phyloP scores from a whole-genome alignment of 1,140 invertebrate genomes.

The Neodiprion fabricii region DNA sequence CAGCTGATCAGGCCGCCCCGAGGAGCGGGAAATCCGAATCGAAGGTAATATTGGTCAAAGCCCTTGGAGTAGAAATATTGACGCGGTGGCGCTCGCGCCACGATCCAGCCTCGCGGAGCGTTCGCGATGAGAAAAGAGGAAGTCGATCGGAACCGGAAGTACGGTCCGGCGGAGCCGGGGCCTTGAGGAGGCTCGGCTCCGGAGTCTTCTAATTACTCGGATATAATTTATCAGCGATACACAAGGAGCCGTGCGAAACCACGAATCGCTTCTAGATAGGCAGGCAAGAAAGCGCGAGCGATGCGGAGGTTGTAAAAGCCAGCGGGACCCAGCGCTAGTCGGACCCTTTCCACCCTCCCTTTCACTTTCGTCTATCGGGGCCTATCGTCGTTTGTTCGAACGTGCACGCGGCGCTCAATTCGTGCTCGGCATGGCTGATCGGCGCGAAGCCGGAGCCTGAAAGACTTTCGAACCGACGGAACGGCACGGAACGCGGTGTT shows the following conservation, averaged over 20 bases:
- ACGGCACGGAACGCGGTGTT: too few species aligned
- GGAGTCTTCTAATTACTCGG: neutral
- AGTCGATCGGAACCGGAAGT: slow-evolving; percentile 16
- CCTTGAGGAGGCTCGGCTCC: neutral
- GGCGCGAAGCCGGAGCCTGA: too few species aligned
- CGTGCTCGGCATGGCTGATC: slow-evolving; percentile 2
- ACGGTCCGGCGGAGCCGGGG: slow-evolving; percentile 14
- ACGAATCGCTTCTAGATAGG: too few species aligned
- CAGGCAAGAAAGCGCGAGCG: slow-evolving; percentile 10
- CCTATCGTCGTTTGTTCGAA: slow-evolving; percentile 21
- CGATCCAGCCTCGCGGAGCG: neutral
- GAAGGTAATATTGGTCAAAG: neutral
- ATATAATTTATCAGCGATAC: slow-evolving; percentile 5
- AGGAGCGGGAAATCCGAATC: neutral
- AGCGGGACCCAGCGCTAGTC: slow-evolving; percentile 25
- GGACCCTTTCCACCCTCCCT: slow-evolving; percentile 57
- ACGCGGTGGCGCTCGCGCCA: neutral
- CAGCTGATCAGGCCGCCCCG: too few species aligned
- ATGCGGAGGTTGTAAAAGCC: slow-evolving; percentile 49
- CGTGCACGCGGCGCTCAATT: slow-evolving; percentile 23
- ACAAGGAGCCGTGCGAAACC: too few species aligned
- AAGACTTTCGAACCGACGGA: too few species aligned
- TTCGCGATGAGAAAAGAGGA: slow-evolving; percentile 16
- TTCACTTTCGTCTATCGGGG: slow-evolving; percentile 54
- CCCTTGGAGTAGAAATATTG: too few species aligned